Percentiles rank a stretch among this genome's conserved stretches.
Evolutionary conservation across 2,888 invertebrate species (phyloP).

Genomic region (Strigamia transsilvanica): DNA sequence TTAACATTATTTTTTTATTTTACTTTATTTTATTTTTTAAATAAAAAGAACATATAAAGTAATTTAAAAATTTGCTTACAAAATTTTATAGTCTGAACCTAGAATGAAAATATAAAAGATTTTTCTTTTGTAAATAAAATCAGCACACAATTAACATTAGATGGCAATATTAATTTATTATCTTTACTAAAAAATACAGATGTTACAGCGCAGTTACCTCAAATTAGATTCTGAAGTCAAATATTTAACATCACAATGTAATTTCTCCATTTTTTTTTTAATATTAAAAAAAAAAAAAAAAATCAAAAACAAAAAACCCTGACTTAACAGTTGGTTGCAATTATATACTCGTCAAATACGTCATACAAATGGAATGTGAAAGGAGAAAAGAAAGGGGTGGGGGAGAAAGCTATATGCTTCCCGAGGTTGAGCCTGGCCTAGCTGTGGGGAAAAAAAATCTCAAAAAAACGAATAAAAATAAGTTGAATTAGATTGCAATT

Average conservation of each 20-base stretch:
- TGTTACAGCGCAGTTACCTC: slow-evolving; percentile 44
- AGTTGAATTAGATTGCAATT: slow-evolving; percentile 41
- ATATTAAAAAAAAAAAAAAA: neutral
- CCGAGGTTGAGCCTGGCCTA: slow-evolving; percentile 36
- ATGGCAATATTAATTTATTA: slow-evolving; percentile 48
- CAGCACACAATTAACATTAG: slow-evolving; percentile 44
- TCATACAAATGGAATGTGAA: slow-evolving; percentile 49
- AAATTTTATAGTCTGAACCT: slow-evolving; percentile 13
- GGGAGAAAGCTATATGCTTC: neutral
- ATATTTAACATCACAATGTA: slow-evolving; percentile 10
- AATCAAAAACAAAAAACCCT: neutral
- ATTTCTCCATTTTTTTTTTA: neutral
- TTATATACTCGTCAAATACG: slow-evolving; percentile 36
- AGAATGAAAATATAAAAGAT: slow-evolving; percentile 20
- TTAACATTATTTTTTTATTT: neutral
- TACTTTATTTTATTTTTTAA: neutral
- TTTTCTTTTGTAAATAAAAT: slow-evolving; percentile 34
- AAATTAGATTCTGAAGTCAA: slow-evolving; percentile 33
- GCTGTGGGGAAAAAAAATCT: slow-evolving; percentile 29
- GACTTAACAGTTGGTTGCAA: neutral
- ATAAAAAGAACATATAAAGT: neutral
- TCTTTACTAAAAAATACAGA: slow-evolving; percentile 27
- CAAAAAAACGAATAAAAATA: slow-evolving; percentile 18
- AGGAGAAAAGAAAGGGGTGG: neutral
- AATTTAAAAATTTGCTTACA: neutral